Conservation (phyloP, 2,888 invertebrate genomes). For the Drosophila pseudotalamancana region DNA sequence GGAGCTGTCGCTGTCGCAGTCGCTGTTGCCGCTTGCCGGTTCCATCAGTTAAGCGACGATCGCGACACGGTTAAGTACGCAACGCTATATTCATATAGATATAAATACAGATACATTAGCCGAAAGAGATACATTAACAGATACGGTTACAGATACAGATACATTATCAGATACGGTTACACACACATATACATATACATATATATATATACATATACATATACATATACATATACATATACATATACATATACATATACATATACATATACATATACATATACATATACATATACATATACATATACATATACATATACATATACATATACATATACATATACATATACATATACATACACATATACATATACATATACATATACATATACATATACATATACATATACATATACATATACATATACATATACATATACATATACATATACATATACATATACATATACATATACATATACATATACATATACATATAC, state of each 20-base stretch:
- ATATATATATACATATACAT: conserved; percentile 1
- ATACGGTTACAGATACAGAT: not conserved
- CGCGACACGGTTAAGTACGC: conserved; percentile 73
- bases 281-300: not conserved
- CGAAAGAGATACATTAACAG: not conserved
- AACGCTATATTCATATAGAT: conserved; percentile 17
- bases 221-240: conserved; percentile 3
- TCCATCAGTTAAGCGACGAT: conserved; percentile 79
- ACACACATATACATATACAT: not conserved
- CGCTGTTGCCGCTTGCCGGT: conserved; percentile 50
- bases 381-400: not conserved
- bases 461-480: not conserved
- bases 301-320: conserved; percentile 1
- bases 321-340: not conserved
- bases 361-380: not conserved
- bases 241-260: conserved; percentile 12
- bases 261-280: conserved; percentile 4
- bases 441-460: conserved; percentile 1
- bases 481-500: not conserved
- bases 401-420: conserved; percentile 1
- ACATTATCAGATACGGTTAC: not conserved
- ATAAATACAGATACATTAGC: not conserved
- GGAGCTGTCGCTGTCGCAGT: conserved; percentile 5
- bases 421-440: conserved; percentile 1
- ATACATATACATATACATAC: not conserved